Conservation (phyloP, 2,113 vertebrate genomes). For the Burhinus oedicnemus region DNA sequence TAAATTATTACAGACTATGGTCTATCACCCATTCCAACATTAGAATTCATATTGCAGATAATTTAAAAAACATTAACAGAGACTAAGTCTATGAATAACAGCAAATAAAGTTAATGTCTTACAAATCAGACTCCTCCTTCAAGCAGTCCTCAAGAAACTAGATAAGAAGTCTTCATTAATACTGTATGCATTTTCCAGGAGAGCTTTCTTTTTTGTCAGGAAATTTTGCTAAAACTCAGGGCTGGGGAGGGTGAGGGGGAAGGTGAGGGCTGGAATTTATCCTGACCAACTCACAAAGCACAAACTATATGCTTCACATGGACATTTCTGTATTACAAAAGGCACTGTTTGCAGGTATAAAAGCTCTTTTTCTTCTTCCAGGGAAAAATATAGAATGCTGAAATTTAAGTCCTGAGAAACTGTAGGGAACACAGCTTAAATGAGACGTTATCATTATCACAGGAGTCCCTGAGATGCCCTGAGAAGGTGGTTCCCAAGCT, state of each 20-base stretch:
- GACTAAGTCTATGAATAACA: background rate
- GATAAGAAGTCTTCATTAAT: background rate
- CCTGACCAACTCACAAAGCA: background rate
- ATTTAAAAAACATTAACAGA: background rate
- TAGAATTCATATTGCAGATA: background rate
- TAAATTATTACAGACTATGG: background rate
- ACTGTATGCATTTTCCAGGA: background rate
- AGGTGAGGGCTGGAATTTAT: background rate
- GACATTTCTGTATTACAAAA: background rate
- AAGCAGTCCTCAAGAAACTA: background rate
- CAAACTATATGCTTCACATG: background rate
- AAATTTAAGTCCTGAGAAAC: background rate
- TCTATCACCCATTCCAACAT: background rate
- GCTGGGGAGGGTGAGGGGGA: accelerated
- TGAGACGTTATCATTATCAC: background rate
- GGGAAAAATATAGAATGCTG: background rate
- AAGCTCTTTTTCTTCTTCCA: background rate
- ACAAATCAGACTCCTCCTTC: background rate
- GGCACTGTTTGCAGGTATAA: accelerated
- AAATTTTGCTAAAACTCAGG: background rate
- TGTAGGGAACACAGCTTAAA: background rate
- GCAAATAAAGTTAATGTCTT: background rate
- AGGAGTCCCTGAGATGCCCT: background rate
- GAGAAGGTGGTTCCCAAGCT: background rate
- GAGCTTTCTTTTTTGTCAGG: background rate